A percentile compares a stretch with the other conserved stretches of the same genome.
Evolutionary conservation across 2,113 vertebrate species (phyloP).

Genomic region (Clupea harengus): DNA sequence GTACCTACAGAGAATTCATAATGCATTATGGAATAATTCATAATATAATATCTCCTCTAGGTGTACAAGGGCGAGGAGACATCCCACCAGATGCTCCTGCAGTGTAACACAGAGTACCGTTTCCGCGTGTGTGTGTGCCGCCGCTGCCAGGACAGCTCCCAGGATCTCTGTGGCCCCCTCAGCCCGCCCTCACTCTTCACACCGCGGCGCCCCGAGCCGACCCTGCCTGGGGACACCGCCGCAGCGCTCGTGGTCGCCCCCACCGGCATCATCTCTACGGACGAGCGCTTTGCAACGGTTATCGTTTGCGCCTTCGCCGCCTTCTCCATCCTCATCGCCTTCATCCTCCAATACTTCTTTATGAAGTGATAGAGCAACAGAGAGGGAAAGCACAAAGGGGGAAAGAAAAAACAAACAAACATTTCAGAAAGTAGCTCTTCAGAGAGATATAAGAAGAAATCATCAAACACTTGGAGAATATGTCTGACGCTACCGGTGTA

Average conservation of each 20-base stretch:
- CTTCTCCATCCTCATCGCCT: slow-evolving; percentile 93
- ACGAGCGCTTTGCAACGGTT: slow-evolving; percentile 92
- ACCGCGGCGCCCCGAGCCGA: slow-evolving; percentile 75
- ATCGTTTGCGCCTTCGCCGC: slow-evolving; percentile 89
- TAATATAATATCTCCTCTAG: too few species aligned
- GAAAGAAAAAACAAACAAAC: slow-evolving; percentile 13
- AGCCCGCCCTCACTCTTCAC: slow-evolving; percentile 87
- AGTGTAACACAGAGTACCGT: slow-evolving; percentile 92
- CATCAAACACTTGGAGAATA: slow-evolving; percentile 75
- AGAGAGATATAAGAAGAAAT: slow-evolving; percentile 40
- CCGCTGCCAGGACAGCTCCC: slow-evolving; percentile 84
- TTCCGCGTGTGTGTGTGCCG: slow-evolving; percentile 92
- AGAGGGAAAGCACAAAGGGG: background rate
- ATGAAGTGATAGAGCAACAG: slow-evolving; percentile 84
- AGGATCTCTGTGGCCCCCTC: slow-evolving; percentile 91
- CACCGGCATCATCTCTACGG: slow-evolving; percentile 82
- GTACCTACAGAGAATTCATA: too few species aligned
- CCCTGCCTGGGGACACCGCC: slow-evolving; percentile 71
- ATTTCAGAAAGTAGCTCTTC: slow-evolving; percentile 17
- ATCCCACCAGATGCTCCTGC: slow-evolving; percentile 90
- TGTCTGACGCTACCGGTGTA: slow-evolving; percentile 81
- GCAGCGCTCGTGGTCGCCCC: slow-evolving; percentile 58
- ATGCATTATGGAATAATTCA: too few species aligned
- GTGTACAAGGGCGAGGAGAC: slow-evolving; percentile 94
- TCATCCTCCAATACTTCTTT: slow-evolving; percentile 96